These are phyloP conservation scores for Cheumatopsyche charites DNA, from an alignment of 1,140 invertebrate genomes.

Conservation along the genomic window DNA sequence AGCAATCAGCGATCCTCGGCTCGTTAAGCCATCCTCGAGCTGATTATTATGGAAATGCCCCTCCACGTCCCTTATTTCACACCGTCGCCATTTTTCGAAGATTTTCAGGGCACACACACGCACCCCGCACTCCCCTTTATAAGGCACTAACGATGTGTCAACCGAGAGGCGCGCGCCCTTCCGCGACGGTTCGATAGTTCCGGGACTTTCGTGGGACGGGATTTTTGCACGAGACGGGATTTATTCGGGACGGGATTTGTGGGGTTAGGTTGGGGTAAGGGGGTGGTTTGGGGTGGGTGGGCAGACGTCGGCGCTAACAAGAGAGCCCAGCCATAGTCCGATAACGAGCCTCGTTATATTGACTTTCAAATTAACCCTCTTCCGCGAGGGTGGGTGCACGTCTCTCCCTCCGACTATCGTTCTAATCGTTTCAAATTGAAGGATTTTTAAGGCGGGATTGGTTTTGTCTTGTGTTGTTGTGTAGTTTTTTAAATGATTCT, in stretches of 20 bases:
- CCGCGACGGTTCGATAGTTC: slow-evolving; percentile 35
- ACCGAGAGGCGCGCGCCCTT: slow-evolving; percentile 12
- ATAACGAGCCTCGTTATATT: slow-evolving; percentile 40
- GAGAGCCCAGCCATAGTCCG: slow-evolving; percentile 22
- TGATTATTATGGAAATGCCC: slow-evolving; percentile 37
- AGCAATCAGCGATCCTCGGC: slow-evolving; percentile 21
- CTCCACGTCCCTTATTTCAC: neutral
- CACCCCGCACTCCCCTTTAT: too few species aligned
- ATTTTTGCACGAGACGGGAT: too few species aligned
- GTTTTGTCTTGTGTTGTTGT: too few species aligned
- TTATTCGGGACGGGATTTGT: too few species aligned
- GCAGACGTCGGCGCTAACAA: slow-evolving; percentile 32
- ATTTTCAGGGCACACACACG: slow-evolving; percentile 14
- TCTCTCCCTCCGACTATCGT: neutral
- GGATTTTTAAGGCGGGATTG: too few species aligned
- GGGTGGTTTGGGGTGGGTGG: too few species aligned
- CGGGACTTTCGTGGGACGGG: too few species aligned
- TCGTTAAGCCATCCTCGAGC: slow-evolving; percentile 33
- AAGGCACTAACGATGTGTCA: slow-evolving; percentile 37
- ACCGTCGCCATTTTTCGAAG: slow-evolving; percentile 1
- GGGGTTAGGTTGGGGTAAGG: too few species aligned
- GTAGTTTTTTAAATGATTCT: too few species aligned
- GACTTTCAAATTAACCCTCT: slow-evolving; percentile 39
- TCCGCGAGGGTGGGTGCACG: neutral
- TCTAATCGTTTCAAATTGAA: neutral